Percentiles rank a stretch among this genome's conserved stretches.
Conservation (phyloP, 2,888 invertebrate genomes). For the Sinelater perroti region DNA sequence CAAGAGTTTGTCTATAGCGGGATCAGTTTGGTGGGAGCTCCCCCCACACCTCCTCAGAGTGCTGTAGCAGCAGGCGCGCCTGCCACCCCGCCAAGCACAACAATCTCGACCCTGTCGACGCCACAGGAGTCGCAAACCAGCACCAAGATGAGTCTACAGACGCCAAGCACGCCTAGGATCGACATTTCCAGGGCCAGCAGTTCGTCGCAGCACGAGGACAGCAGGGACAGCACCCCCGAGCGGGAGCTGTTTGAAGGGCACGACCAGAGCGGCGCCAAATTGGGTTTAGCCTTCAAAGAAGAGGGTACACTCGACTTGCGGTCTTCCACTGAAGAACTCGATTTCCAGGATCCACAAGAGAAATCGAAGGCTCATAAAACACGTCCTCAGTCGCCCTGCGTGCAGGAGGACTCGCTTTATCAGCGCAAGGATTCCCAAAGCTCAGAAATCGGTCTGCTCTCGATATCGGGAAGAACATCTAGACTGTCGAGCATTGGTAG, state of each 20-base stretch:
- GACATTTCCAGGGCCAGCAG: constrained; percentile 90
- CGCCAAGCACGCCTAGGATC: constrained; percentile 83
- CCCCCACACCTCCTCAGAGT: constrained; percentile 48
- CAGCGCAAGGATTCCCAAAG: constrained; percentile 66
- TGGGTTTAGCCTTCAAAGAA: constrained; percentile 58
- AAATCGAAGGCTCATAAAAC: constrained; percentile 50
- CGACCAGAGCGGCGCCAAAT: constrained; percentile 56
- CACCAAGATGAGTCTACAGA: constrained; percentile 60
- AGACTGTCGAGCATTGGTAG: constrained; percentile 84
- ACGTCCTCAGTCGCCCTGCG: constrained; percentile 55
- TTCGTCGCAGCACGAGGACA: constrained; percentile 85
- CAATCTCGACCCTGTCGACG: constrained; percentile 48
- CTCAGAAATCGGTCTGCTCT: constrained; percentile 79
- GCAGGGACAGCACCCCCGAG: constrained; percentile 85
- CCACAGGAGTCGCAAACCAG: constrained; percentile 43
- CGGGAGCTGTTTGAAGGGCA: constrained; percentile 69
- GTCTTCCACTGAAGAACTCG: constrained; percentile 88
- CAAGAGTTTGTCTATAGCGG: constrained; percentile 49
- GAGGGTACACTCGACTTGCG: constrained; percentile 86
- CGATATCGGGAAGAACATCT: constrained; percentile 81
- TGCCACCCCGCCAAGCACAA: constrained; percentile 50
- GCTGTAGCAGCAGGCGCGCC: constrained; percentile 31
- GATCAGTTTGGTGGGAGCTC: constrained; percentile 55
- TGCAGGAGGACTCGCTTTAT: constrained; percentile 51
- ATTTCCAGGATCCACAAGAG: constrained; percentile 74